Base-by-base conservation (phyloP, 2,888 invertebrate genomes). In the Poecilus cupreus region DNA sequence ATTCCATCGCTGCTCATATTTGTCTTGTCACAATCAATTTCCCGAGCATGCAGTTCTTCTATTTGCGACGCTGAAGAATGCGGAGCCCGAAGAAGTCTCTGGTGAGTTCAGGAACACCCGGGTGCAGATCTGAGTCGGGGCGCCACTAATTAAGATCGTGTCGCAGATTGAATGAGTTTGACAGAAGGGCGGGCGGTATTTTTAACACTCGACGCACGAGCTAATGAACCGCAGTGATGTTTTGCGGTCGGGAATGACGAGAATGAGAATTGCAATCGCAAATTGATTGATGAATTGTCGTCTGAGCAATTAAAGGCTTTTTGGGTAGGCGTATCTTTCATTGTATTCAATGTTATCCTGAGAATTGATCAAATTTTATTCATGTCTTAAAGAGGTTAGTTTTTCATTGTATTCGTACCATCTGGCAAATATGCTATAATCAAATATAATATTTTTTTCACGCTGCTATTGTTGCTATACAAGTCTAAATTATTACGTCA, bases 131-230 rank as follows among this genome's bases (percentile, higher is more conserved):
- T 24, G 24, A 60, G 60, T 24, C 60, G 5, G 51, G 78, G 80
- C 80, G 80, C 80, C 80, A 80, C 80, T 80, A 80, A 80, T 80
- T 80, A 80, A 80, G 72, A 80, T 80, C 70, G 80, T 72, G 80
- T 54, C 72, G 80, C 72, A 72, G 72, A 72, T 80, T 80, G 54
- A 72, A 32, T 32, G 26, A 46, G 20, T 60, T 77, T 77, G 60
- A 77, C 77, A 60, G 57, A 43, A 26, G 77, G 77, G 77, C 77
- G 77, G 54, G 11, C 51, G 51, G 51, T 80, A 80, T 80, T 80
- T 80, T 80, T 80, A 80, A 80, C 51, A 80, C 54, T 54, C 70
- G 13, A 24, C 22, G 39, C 75, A 75, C 51, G 72, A 72, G 72
- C 72, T 60, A 60, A 60, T 60, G 60, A 60, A 24, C 24, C 13